Percentiles rank a stretch among this genome's conserved stretches.
Evolutionary conservation across 2,797 vertebrate species (phyloP).

Genomic region (Iguana delicatissima): DNA sequence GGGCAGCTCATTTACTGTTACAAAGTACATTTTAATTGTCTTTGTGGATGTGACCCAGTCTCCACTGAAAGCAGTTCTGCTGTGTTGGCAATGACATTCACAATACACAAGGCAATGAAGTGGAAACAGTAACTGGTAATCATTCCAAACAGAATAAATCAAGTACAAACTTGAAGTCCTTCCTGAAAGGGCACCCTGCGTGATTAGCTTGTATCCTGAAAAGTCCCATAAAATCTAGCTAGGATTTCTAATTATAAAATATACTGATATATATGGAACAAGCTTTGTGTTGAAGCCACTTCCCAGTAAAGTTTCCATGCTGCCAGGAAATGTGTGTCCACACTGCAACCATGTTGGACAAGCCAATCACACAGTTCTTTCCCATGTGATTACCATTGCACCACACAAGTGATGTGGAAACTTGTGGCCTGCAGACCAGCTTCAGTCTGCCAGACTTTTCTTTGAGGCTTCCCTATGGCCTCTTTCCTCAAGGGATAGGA

Average conservation of each 20-base stretch:
- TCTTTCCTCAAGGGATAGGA: no score
- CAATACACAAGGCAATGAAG: not conserved
- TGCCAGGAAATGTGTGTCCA: not conserved
- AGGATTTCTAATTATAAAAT: not conserved
- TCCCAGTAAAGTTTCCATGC: not conserved
- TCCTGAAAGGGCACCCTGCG: not conserved
- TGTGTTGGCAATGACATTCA: not conserved
- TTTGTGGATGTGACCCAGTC: not conserved
- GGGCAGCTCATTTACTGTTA: not conserved
- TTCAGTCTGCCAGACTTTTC: no score
- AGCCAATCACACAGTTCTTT: not conserved
- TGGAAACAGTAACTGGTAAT: not conserved
- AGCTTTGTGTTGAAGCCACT: not conserved
- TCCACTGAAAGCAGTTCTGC: not conserved
- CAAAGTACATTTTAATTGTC: not conserved
- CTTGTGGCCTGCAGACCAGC: not conserved
- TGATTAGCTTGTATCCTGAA: not conserved
- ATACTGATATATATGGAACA: slow-evolving; percentile 1
- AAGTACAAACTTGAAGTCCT: not conserved
- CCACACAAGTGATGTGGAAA: not conserved
- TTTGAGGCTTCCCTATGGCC: no score
- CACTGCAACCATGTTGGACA: not conserved
- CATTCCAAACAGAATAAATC: not conserved
- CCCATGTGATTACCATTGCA: not conserved
- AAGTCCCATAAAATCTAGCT: not conserved